Conservation (phyloP, 2,113 vertebrate species). For the Gallinago undulata region DNA sequence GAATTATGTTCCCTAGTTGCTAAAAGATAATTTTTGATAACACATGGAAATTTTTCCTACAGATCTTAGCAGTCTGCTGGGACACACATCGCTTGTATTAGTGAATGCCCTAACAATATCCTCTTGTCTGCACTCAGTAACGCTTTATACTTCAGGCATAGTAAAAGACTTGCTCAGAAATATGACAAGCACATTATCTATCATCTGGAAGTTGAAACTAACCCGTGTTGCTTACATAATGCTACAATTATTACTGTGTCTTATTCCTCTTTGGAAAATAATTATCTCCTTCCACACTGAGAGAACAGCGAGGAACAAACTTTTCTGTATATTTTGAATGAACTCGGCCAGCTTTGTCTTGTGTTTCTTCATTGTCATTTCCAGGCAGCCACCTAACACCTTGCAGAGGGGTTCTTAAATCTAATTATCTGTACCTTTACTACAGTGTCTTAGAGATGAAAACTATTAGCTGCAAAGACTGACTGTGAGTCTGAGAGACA, state of each 20-base stretch:
- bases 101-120: neutral
- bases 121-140: slow-evolving; percentile 4
- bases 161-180: neutral
- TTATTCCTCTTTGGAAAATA: neutral
- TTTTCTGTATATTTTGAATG: neutral
- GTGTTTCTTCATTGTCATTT: neutral
- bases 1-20: neutral
- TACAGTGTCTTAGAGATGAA: neutral
- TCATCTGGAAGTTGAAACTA: neutral
- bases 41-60: neutral
- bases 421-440: neutral
- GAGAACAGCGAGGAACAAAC: neutral
- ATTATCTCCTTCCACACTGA: neutral
- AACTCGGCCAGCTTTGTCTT: neutral
- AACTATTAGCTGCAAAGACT: neutral
- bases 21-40: neutral
- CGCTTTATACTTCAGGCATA: neutral
- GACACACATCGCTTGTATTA: neutral
- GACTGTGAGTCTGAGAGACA: neutral
- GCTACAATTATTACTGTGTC: neutral
- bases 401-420: neutral
- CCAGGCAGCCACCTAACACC: neutral
- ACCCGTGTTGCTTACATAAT: neutral
- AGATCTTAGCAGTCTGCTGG: neutral
- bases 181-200: neutral